Evolutionary conservation across 2,888 invertebrate species (phyloP).

Genomic region (Limnephilus auricula): DNA sequence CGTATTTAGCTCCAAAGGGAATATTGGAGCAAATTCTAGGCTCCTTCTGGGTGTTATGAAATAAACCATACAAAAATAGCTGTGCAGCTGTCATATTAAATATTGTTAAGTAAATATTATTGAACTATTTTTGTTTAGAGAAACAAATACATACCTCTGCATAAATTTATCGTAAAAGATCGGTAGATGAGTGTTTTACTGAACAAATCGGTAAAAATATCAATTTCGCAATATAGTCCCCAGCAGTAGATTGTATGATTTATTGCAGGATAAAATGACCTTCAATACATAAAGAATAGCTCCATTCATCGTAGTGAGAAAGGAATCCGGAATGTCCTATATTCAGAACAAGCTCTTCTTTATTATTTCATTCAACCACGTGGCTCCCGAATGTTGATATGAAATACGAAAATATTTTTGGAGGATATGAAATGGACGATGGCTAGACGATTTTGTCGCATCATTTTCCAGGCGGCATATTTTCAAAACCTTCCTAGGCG

Average conservation of each 20-base stretch:
- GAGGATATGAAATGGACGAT: not conserved
- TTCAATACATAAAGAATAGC: not conserved
- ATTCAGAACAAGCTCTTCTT: not conserved
- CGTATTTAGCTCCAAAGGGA: too few species aligned
- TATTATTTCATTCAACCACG: not conserved
- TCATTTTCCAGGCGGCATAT: not conserved
- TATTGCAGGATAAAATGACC: not conserved
- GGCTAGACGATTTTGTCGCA: not conserved
- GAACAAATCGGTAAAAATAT: not conserved
- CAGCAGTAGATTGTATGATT: not conserved
- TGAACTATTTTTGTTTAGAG: not conserved
- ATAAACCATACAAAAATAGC: not conserved
- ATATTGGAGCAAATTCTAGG: too few species aligned
- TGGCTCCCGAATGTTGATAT: not conserved
- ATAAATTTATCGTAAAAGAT: not conserved
- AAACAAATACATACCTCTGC: not conserved
- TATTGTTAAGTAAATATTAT: not conserved
- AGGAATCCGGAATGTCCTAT: not conserved
- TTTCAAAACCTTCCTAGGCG: too few species aligned
- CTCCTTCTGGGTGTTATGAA: not conserved
- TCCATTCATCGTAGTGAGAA: not conserved
- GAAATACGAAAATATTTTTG: not conserved
- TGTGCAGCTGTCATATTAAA: not conserved
- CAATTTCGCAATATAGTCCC: not conserved
- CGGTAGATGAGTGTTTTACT: not conserved